Percentiles rank a stretch among this genome's conserved stretches.
Evolutionary conservation across 2,888 invertebrate species (phyloP).

Genomic region (Nomada fucata): DNA sequence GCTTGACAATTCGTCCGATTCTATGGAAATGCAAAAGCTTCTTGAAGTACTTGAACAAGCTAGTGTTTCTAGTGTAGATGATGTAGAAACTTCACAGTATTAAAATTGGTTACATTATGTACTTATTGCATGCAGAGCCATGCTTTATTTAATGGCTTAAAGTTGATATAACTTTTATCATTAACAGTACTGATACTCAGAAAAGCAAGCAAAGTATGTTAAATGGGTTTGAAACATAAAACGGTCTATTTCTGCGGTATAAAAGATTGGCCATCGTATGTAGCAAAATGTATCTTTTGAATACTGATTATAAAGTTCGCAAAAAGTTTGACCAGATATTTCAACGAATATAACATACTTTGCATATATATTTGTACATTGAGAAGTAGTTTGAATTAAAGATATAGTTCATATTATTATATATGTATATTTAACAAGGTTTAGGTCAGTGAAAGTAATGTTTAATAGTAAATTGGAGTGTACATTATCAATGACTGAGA

Average conservation of each 20-base stretch:
- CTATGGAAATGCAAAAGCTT: conserved; percentile 81
- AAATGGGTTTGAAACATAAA: conserved; percentile 51
- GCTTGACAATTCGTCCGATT: conserved; percentile 80
- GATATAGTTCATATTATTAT: conserved; percentile 53
- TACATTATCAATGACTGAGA: conserved; percentile 81
- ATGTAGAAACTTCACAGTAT: conserved; percentile 80
- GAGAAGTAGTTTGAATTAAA: conserved; percentile 56
- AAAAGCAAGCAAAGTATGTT: conserved; percentile 60
- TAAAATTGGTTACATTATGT: conserved; percentile 72
- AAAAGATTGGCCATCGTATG: conserved; percentile 45
- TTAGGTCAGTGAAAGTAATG: conserved; percentile 68
- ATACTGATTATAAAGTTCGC: conserved; percentile 55
- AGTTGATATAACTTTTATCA: conserved; percentile 52
- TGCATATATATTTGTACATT: conserved; percentile 71
- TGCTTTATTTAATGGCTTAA: conserved; percentile 58
- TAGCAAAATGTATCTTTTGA: conserved; percentile 44
- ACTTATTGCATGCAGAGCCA: conserved; percentile 66
- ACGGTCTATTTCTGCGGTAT: conserved; percentile 44
- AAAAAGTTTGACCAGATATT: conserved; percentile 55
- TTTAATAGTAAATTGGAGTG: conserved; percentile 74
- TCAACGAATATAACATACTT: conserved; percentile 66
- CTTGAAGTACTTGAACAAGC: conserved; percentile 81
- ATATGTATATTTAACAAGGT: conserved; percentile 62
- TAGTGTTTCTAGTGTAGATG: conserved; percentile 79
- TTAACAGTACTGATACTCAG: conserved; percentile 56